These are phyloP conservation scores for Solenopsis invicta DNA, from an alignment of 1,140 invertebrate species.

Conservation along the genomic window DNA sequence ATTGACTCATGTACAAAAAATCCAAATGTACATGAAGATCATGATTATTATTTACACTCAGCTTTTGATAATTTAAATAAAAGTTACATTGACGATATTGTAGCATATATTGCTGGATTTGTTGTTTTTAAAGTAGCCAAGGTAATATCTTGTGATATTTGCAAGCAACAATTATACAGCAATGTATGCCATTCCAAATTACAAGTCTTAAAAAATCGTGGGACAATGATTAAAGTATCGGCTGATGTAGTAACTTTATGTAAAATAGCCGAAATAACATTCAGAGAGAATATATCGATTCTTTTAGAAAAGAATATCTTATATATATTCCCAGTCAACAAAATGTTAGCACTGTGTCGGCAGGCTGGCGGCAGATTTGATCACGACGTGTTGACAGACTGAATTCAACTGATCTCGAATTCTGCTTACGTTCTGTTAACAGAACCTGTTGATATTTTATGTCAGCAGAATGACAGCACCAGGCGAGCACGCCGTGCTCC, in stretches of 20 bases:
- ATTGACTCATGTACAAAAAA: not conserved
- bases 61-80: not conserved
- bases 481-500: too few species aligned
- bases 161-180: not conserved
- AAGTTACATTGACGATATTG: slow-evolving; percentile 1
- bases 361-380: too few species aligned
- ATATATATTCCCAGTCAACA: too few species aligned
- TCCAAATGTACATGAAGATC: not conserved
- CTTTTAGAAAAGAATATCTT: slow-evolving; percentile 4
- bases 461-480: too few species aligned
- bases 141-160: not conserved
- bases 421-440: too few species aligned
- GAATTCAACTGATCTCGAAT: too few species aligned
- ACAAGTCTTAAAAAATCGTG: not conserved
- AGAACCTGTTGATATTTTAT: too few species aligned
- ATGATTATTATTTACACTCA: not conserved
- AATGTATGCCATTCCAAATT: not conserved
- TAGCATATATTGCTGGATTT: slow-evolving; percentile 1
- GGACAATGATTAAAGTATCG: not conserved
- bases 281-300: slow-evolving; percentile 2
- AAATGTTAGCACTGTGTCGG: too few species aligned
- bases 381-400: too few species aligned
- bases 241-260: slow-evolving; percentile 2
- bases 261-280: slow-evolving; percentile 12
- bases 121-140: not conserved